These are phyloP conservation scores for Eidolon dupreanum DNA, from an alignment of 2,797 vertebrate genomes.

Conservation along the genomic window DNA sequence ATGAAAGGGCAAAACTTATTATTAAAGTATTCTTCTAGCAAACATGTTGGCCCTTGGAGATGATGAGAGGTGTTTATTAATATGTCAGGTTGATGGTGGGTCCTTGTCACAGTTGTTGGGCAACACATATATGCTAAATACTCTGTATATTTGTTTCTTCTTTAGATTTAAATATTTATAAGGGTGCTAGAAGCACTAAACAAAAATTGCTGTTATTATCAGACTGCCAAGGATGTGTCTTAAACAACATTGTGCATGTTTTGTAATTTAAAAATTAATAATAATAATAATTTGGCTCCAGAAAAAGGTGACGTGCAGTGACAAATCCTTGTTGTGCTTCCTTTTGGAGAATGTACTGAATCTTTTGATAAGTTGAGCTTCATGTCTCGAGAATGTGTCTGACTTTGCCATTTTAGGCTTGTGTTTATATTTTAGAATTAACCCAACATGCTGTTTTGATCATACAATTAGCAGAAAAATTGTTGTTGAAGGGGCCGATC, in stretches of 20 bases:
- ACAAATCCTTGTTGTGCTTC: neutral
- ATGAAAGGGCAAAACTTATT: neutral
- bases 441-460: neutral
- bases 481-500: neutral
- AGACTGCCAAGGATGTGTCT: neutral
- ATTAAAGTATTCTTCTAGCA: neutral
- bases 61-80: neutral
- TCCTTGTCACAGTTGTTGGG: neutral
- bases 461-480: neutral
- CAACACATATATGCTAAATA: neutral
- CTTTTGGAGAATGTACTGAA: neutral
- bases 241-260: neutral
- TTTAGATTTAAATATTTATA: neutral
- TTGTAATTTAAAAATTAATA: neutral
- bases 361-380: constrained; percentile 15
- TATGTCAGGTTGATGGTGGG: neutral
- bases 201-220: neutral
- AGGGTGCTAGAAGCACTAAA: neutral
- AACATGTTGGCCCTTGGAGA: neutral
- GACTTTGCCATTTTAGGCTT: neutral
- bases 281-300: neutral
- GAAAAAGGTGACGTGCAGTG: accelerated
- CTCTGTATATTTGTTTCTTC: neutral
- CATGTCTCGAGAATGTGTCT: neutral
- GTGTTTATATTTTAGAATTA: neutral